phyloP scores from a whole-genome alignment of 2,888 invertebrate genomes.

The Aquatica leii region DNA sequence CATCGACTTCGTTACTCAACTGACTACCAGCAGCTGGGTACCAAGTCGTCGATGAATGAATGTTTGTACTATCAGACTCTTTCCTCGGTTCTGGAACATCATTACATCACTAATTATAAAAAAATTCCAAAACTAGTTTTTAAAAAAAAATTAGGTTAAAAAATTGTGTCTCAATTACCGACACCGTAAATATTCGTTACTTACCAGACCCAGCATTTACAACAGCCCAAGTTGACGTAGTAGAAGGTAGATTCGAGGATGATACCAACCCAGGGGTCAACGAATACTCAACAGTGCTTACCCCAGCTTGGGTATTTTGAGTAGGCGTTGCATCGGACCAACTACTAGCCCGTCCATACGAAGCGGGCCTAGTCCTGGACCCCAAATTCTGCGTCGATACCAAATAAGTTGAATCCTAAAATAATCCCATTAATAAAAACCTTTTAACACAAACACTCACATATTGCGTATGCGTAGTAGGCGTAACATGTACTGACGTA shows the following conservation, averaged over 20 bases:
- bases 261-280: conserved; percentile 44
- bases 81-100: conserved; percentile 13
- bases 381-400: conserved; percentile 45
- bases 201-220: conserved; percentile 33
- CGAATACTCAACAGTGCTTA: conserved; percentile 44
- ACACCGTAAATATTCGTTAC: too few relatives aligned
- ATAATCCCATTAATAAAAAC: conserved; percentile 11
- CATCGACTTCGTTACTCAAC: conserved; percentile 65
- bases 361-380: conserved; percentile 58
- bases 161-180: background rate
- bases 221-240: conserved; percentile 51
- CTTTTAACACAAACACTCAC: background rate
- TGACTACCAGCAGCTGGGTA: conserved; percentile 64
- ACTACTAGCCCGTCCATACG: conserved; percentile 63
- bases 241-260: conserved; percentile 50
- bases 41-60: conserved; percentile 54
- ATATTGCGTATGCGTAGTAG: conserved; percentile 22
- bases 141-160: background rate
- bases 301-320: conserved; percentile 32
- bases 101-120: background rate
- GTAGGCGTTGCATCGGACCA: conserved; percentile 54
- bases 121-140: background rate
- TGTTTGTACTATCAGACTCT: background rate
- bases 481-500: conserved; percentile 24
- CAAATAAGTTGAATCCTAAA: conserved; percentile 41